phyloP scores from a whole-genome alignment of 2,888 invertebrate genomes.

The Cosmopolites sordidus region DNA sequence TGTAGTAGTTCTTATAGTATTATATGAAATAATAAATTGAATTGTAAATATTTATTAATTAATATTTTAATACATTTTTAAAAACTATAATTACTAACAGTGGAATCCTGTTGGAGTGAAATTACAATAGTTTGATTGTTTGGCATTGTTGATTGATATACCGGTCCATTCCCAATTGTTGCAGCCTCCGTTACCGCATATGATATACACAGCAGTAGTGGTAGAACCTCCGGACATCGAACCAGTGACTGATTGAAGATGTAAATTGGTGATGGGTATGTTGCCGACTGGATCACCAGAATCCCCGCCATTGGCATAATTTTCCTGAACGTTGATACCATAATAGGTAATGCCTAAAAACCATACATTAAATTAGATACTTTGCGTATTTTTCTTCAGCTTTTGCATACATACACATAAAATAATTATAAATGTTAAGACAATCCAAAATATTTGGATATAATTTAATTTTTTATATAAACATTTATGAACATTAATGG shows the following conservation, averaged over 20 bases:
- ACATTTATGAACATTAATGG: no score
- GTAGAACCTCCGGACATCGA: not conserved
- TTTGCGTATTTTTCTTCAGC: conserved; percentile 18
- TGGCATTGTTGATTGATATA: not conserved
- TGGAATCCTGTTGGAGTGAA: no score
- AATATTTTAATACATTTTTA: no score
- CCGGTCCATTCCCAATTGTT: not conserved
- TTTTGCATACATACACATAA: conserved; percentile 9
- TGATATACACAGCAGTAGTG: not conserved
- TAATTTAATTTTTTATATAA: no score
- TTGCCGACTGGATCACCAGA: conserved; percentile 1
- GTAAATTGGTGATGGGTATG: not conserved
- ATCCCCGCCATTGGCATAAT: not conserved
- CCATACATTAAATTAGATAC: not conserved
- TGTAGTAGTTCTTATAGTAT: no score
- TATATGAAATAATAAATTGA: no score
- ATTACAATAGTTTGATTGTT: no score
- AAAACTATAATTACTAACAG: no score
- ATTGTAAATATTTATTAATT: no score
- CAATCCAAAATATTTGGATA: no score
- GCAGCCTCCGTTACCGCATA: not conserved
- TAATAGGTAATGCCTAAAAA: not conserved
- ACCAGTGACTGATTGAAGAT: not conserved
- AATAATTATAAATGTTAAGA: no score
- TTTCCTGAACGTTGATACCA: conserved; percentile 12